Percentiles rank a stretch among this genome's conserved stretches.
phyloP scores from a whole-genome alignment of 2,113 vertebrate species.

The Mystacornis crossleyi region DNA sequence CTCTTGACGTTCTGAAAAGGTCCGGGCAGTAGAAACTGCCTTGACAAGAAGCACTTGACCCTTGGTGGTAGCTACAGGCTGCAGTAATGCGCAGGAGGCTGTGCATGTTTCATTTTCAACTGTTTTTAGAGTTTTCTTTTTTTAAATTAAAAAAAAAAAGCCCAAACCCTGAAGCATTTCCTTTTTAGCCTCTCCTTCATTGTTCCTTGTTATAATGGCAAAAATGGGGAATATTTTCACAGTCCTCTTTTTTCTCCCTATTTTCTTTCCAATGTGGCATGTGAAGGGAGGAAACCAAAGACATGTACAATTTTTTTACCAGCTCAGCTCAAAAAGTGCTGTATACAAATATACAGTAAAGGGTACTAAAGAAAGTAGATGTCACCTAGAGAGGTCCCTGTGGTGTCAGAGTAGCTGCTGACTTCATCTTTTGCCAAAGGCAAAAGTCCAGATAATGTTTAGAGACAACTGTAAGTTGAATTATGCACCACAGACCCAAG shows the following conservation, averaged over 20 bases:
- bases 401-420: not conserved
- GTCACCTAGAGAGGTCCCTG: not conserved
- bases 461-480: not conserved
- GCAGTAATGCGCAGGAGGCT: not conserved
- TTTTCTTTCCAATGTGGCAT: not conserved
- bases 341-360: not conserved
- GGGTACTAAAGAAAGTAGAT: not conserved
- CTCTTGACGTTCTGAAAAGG: not conserved
- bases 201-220: not conserved
- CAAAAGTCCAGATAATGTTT: not conserved
- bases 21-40: not conserved
- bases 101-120: not conserved
- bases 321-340: not conserved
- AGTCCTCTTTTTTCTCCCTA: rapidly evolving
- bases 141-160: not conserved
- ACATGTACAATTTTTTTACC: not conserved
- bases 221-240: not conserved
- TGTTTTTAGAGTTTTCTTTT: not conserved
- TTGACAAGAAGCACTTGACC: slow-evolving; percentile 4
- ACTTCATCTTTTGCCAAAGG: not conserved
- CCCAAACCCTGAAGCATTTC: not conserved
- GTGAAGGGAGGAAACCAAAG: not conserved
- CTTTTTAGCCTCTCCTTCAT: not conserved
- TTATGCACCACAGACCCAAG: not conserved
- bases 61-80: not conserved